A percentile compares a stretch with the other conserved stretches of the same genome.
These are phyloP conservation scores for Drosophila formosana DNA, from an alignment of 2,888 invertebrate genomes.

Conservation along the genomic window DNA sequence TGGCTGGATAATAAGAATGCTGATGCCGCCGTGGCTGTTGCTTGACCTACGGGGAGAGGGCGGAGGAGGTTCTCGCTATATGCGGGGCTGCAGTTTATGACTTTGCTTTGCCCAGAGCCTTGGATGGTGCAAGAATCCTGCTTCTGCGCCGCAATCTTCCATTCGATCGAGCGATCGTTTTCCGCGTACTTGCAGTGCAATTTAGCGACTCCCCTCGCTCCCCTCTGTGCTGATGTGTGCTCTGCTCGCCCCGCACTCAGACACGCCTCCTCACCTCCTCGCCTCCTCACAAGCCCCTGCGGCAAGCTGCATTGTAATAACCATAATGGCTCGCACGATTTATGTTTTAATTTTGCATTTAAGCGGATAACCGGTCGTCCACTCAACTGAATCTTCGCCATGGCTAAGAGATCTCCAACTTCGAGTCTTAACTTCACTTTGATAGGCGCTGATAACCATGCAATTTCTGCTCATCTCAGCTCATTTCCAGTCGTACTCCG, in stretches of 20 bases:
- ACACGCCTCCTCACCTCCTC: conserved; percentile 47
- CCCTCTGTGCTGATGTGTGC: conserved; percentile 16
- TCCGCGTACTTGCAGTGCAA: conserved; percentile 64
- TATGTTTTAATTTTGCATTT: conserved; percentile 84
- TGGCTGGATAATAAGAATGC: conserved; percentile 70
- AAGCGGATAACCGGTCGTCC: conserved; percentile 45
- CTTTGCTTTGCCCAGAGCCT: conserved; percentile 53
- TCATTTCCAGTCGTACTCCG: conserved; percentile 8
- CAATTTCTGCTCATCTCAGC: conserved; percentile 59
- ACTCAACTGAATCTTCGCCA: background rate
- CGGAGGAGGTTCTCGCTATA: conserved; percentile 46
- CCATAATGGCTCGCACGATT: conserved; percentile 83
- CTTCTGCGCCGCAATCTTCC: conserved; percentile 52
- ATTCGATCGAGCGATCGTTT: conserved; percentile 77
- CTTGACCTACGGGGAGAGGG: conserved; percentile 49
- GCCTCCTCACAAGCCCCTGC: conserved; percentile 16
- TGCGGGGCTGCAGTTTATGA: conserved; percentile 63
- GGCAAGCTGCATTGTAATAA: conserved; percentile 77
- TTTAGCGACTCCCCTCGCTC: background rate
- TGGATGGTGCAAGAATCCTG: conserved; percentile 22
- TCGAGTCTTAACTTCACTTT: conserved; percentile 69
- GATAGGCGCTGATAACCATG: conserved; percentile 80
- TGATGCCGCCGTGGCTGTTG: conserved; percentile 77
- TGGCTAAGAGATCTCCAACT: conserved; percentile 10
- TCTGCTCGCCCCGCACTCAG: conserved; percentile 64